Conservation (phyloP, 2,113 vertebrate genomes). For the Rhombomys opimus region DNA sequence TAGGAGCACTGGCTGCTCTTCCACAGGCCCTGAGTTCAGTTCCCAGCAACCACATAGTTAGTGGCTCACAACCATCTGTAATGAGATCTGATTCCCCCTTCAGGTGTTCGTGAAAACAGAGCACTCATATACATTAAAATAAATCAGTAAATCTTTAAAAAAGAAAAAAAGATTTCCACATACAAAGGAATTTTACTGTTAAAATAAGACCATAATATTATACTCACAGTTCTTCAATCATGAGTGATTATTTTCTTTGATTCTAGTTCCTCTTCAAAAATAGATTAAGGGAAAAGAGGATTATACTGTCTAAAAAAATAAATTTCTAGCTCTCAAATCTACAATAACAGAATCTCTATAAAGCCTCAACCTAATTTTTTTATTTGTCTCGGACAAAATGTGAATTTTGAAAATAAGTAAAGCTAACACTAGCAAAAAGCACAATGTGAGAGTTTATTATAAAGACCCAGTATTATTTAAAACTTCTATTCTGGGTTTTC, state of each 20-base stretch:
- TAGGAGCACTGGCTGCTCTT: neutral
- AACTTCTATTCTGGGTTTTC: conserved; percentile 5
- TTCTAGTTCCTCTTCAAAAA: conserved; percentile 28
- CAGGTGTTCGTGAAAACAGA: neutral
- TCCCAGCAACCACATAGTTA: neutral
- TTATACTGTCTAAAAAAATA: conserved; percentile 7
- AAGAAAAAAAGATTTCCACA: neutral
- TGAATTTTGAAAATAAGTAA: neutral
- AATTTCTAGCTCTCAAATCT: neutral
- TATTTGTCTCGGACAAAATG: conserved; percentile 48
- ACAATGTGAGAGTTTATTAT: conserved; percentile 27
- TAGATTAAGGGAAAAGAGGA: neutral
- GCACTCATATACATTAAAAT: neutral
- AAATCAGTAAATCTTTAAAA: neutral
- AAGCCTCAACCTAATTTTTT: conserved; percentile 24
- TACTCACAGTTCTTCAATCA: neutral
- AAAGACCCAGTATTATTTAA: conserved; percentile 31
- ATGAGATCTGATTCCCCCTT: neutral
- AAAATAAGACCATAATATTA: conserved; percentile 5
- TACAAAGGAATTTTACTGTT: neutral
- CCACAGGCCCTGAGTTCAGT: neutral
- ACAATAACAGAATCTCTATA: neutral
- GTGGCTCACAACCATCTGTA: neutral
- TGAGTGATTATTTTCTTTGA: neutral
- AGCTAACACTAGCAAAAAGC: conserved; percentile 10